phyloP scores from a whole-genome alignment of 2,888 invertebrate species.

The Ennomos fuscantarius region DNA sequence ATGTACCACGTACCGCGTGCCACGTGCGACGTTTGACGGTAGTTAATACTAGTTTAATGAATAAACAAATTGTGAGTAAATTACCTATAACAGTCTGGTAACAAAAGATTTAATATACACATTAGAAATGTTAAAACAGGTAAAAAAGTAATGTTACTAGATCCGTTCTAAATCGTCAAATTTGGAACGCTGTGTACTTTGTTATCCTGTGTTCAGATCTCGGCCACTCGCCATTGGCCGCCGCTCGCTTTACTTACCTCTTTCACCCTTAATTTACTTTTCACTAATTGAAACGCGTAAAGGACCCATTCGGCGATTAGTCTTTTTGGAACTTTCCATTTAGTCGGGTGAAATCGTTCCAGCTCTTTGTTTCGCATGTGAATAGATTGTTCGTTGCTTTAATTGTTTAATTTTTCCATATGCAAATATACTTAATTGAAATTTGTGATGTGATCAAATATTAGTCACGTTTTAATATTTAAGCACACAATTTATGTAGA shows the following conservation, averaged over 20 bases:
- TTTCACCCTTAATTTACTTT: conserved; percentile 78
- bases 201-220: conserved; percentile 10
- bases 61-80: too few species aligned
- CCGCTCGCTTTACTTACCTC: conserved; percentile 71
- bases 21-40: too few species aligned
- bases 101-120: too few species aligned
- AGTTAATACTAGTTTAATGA: too few species aligned
- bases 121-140: too few species aligned
- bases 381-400: conserved; percentile 12
- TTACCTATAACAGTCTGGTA: too few species aligned
- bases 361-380: conserved; percentile 18
- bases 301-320: conserved; percentile 55
- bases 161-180: not conserved
- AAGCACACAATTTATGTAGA: too few species aligned
- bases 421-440: too few species aligned
- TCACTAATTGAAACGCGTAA: conserved; percentile 70
- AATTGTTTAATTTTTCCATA: conserved; percentile 1
- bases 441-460: too few species aligned
- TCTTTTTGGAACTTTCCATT: conserved; percentile 45
- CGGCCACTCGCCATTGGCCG: conserved; percentile 41
- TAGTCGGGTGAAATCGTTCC: conserved; percentile 24
- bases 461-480: too few species aligned
- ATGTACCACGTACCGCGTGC: too few species aligned
- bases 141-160: too few species aligned
- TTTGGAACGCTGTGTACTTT: conserved; percentile 7